Conservation (phyloP, 2,888 invertebrate species). For the Drosophila kuntzei region DNA sequence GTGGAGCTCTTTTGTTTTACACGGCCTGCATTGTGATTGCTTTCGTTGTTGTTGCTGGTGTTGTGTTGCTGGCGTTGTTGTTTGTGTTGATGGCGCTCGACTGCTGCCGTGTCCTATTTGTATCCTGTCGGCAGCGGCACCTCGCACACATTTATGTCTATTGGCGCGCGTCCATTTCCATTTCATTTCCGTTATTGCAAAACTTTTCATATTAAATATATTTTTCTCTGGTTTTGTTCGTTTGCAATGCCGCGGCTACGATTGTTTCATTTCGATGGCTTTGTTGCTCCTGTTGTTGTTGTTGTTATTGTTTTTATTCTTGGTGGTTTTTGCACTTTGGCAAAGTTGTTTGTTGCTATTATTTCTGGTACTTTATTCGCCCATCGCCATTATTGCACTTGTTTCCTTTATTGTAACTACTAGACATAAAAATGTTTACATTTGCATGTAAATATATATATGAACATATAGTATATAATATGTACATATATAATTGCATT, state of each 20-base stretch:
- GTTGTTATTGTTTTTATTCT: conserved; percentile 37
- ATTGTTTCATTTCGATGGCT: conserved; percentile 72
- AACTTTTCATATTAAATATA: conserved; percentile 81
- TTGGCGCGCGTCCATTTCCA: conserved; percentile 81
- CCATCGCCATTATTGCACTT: conserved; percentile 75
- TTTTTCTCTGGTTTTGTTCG: conserved; percentile 61
- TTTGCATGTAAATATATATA: conserved; percentile 39
- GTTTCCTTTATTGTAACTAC: conserved; percentile 73
- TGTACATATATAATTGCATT: conserved; percentile 16
- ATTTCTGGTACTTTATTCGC: conserved; percentile 75
- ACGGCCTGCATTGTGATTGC: conserved; percentile 69
- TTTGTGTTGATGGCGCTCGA: conserved; percentile 44
- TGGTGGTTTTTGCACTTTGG: conserved; percentile 71
- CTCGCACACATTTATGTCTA: conserved; percentile 76
- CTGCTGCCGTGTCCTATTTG: conserved; percentile 76
- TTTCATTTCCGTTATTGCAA: conserved; percentile 81
- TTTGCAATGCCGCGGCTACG: conserved; percentile 38
- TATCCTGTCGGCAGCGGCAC: conserved; percentile 69
- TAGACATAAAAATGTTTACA: conserved; percentile 57
- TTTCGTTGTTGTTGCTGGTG: conserved; percentile 42
- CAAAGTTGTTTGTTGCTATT: conserved; percentile 74
- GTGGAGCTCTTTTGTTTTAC: conserved; percentile 71
- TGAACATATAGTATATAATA: not conserved
- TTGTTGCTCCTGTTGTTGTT: conserved; percentile 45
- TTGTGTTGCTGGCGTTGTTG: conserved; percentile 23